These are phyloP conservation scores for Sacculina carcini DNA, from an alignment of 2,888 invertebrate genomes.

Conservation along the genomic window DNA sequence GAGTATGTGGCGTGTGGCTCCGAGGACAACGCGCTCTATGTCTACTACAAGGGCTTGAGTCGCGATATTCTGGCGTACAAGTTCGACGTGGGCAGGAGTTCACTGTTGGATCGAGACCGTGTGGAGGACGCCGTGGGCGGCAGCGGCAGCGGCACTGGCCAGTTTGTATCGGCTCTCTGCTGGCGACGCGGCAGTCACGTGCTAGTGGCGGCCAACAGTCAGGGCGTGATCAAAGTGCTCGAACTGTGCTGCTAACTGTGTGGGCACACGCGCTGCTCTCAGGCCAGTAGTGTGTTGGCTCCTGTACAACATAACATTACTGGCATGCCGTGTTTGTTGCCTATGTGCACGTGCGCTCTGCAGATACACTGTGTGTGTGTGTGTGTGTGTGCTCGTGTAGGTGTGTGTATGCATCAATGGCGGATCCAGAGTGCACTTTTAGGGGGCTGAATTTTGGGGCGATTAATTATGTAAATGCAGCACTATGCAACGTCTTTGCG, in stretches of 20 bases:
- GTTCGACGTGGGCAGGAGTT: constrained; percentile 55
- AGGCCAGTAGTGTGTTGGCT: neutral
- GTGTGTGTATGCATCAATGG: too few relatives aligned
- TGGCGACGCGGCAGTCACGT: constrained; percentile 65
- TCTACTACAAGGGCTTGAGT: constrained; percentile 69
- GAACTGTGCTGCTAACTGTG: constrained; percentile 43
- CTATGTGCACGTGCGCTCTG: neutral
- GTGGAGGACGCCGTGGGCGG: too few relatives aligned
- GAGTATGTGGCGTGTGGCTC: constrained; percentile 83
- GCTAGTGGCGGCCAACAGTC: constrained; percentile 74
- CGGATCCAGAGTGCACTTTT: too few relatives aligned
- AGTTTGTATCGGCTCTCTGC: constrained; percentile 85
- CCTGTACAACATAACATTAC: neutral
- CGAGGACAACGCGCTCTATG: constrained; percentile 72
- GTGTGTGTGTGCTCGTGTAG: neutral
- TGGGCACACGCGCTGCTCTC: neutral
- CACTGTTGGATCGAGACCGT: constrained; percentile 51
- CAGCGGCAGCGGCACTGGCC: constrained; percentile 32
- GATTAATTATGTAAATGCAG: too few relatives aligned
- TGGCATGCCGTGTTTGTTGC: neutral
- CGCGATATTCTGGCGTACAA: constrained; percentile 61
- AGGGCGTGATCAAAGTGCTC: constrained; percentile 69
- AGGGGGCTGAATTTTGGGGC: too few relatives aligned
- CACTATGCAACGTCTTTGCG: too few relatives aligned
- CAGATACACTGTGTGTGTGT: neutral